Base-by-base conservation (phyloP, 2,113 vertebrate genomes). In the Mobula hypostoma region DNA sequence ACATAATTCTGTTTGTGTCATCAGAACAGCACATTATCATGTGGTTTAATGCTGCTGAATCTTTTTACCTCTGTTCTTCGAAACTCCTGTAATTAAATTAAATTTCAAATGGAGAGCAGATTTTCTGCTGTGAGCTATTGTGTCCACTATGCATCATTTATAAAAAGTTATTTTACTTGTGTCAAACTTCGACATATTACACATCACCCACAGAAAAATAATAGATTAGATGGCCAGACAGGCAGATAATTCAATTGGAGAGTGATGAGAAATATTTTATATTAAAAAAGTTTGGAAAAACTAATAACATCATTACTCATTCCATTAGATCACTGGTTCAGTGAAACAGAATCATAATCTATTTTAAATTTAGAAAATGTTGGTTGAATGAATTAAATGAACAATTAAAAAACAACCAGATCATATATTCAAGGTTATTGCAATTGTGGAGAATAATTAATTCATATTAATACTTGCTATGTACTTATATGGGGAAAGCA, bases 211-310 rank as follows among this genome's bases (percentile, higher is more conserved):
- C 61, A 90, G 61, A 4, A 90, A 90, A 32, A 90, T 63, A 90
- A 90, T 32, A 66, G 85, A 66, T 90, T 90, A 90, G 14, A 36
- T 66, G 32, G 85, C 61, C 61, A 68, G 85, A 66, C 85, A 90
- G 85, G 85, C 85, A 90, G 85, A 17, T 90, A 90, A 90, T 68
- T 90, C 61, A 66, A 68, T 63, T 32, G 14, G 15, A 61, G 61
- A 66, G 61, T 90, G 85, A 90, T 90, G 85, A 90, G 85, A 90
- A 90, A 90, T 66, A 90, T n/a, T 17, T 32, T 21, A 88, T n/a
- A 88, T 88, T 88, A 88, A 88, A 87, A 85, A 58, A 87, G 27
- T 74, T 21, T 63, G 58, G 58, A 21, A 12, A 63, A 90, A 15
- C 85, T 90, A 66, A 90, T 90, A 90, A n/a, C 29, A 32, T 66